Evolutionary conservation across 2,888 invertebrate species (phyloP), one percentile per base, ranked within the genome.

Genomic region (Drosophila leonis): DNA sequence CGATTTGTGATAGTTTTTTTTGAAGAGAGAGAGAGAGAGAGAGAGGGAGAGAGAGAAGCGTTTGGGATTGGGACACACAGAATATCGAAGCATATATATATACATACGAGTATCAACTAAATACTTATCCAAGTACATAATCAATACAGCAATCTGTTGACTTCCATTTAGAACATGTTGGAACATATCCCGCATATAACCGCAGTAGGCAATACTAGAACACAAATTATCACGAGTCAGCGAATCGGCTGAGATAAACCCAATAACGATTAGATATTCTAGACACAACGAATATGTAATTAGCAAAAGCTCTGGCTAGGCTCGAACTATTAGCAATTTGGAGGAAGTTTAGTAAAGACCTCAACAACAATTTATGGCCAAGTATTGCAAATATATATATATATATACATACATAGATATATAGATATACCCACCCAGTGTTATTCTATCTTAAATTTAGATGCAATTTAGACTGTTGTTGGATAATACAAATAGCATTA

Each of bases 401-500:
- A 39, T 18, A 33, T 33, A 33, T 29, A 39, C 12, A 33, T 33
- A 33, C n/a, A 48, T 41, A 54, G 5, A 55, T 27, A 65, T 54
- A 54, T 54, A 33, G 37, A 54, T 54, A 27, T 67, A 78, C 83
- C 83, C 85, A 83, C 80, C 83, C 84, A 80, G 75, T 83, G 83
- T 83, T 85, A 83, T 66, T 66, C 66, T 78, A 83, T 76, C 78
- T 74, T 80, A 82, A 66, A 61, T 72, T 83, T 84, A 83, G 74
- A 70, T 77, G 70, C 80, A 72, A 85, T 71, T 82, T 84, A 84
- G 84, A 86, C 84, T 84, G 86, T 84, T 84, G 82, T 83, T 86
- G 76, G 71, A 82, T 83, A 82, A 76, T 80, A 69, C 65, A 67
- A 65, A 78, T 72, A 85, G 60, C 68, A 74, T 71, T 78, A 77